These are phyloP conservation scores for Caerostris darwini DNA, from an alignment of 1,140 invertebrate genomes.

Conservation along the genomic window DNA sequence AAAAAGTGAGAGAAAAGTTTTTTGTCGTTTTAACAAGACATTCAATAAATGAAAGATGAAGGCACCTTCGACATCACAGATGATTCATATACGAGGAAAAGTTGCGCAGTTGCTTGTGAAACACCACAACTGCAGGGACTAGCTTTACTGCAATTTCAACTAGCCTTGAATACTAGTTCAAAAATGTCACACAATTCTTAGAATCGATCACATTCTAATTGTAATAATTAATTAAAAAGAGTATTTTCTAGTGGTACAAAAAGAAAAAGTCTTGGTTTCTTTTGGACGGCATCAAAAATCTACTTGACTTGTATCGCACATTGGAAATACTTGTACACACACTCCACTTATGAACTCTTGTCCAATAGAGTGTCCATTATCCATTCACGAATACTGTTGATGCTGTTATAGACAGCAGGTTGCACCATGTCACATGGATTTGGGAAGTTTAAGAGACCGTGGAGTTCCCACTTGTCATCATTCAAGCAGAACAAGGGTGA, in stretches of 20 bases:
- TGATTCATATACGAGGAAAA: conserved; percentile 54
- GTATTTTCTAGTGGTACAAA: neutral
- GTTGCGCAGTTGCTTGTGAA: conserved; percentile 21
- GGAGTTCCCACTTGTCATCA: conserved; percentile 55
- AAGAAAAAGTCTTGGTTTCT: conserved; percentile 10
- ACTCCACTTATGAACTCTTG: neutral
- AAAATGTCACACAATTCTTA: conserved; percentile 12
- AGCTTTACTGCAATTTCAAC: conserved; percentile 71
- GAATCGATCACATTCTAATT: neutral
- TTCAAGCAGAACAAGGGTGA: conserved; percentile 59
- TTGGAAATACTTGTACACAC: conserved; percentile 18
- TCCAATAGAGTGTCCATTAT: neutral
- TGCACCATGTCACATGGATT: conserved; percentile 50
- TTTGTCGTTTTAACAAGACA: neutral
- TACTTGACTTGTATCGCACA: conserved; percentile 29
- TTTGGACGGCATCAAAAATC: conserved; percentile 25
- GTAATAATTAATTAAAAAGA: neutral
- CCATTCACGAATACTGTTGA: conserved; percentile 42
- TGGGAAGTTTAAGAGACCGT: conserved; percentile 42
- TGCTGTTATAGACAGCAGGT: conserved; percentile 48
- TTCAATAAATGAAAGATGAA: neutral
- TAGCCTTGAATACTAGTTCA: conserved; percentile 65
- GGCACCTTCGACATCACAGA: conserved; percentile 67
- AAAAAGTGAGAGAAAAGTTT: neutral
- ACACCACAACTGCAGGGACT: conserved; percentile 61